Evolutionary conservation across 37 sponge, comb jelly and placozoan genomes (phyloP), one percentile per base, ranked within the genome.

Genomic region (Tethya wilhelma): DNA sequence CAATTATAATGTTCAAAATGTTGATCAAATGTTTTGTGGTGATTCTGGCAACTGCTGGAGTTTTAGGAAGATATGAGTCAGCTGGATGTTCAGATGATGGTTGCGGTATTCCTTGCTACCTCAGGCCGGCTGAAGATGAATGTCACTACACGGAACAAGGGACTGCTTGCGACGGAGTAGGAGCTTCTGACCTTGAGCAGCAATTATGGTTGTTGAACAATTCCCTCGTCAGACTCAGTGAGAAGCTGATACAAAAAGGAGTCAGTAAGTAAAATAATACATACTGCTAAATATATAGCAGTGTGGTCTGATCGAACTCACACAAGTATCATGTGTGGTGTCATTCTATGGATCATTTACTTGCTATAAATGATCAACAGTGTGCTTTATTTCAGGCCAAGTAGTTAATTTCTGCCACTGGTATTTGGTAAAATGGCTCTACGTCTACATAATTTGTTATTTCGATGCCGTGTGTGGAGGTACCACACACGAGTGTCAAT

Each of bases 1-100:
- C n/a, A n/a, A n/a, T n/a, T n/a, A n/a, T n/a, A n/a, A n/a, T n/a
- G n/a, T n/a, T n/a, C n/a, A n/a, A n/a, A n/a, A n/a, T n/a, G n/a
- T n/a, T n/a, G n/a, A n/a, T n/a, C n/a, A n/a, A n/a, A n/a, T n/a
- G n/a, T n/a, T n/a, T n/a, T n/a, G n/a, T n/a, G n/a, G n/a, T n/a
- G n/a, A n/a, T n/a, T n/a, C n/a, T n/a, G n/a, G n/a, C n/a, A n/a
- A n/a, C n/a, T n/a, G n/a, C n/a, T n/a, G n/a, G n/a, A n/a, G n/a
- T n/a, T n/a, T n/a, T 25, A n/a, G 63, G 26, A 60, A n/a, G 7
- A 26, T 60, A 60, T n/a, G 26, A 71, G 32, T 44, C 49, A 34
- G 75, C 75, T 75, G 75, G 75, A 32, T 75, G 75, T 26, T 75
- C 41, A 29, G 75, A 58, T 36, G 75, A 58, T 20, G 75, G 75